A percentile compares a stretch with the other conserved stretches of the same genome.
Conservation (phyloP, 2,113 vertebrate genomes). For the Dipodomys merriami region DNA sequence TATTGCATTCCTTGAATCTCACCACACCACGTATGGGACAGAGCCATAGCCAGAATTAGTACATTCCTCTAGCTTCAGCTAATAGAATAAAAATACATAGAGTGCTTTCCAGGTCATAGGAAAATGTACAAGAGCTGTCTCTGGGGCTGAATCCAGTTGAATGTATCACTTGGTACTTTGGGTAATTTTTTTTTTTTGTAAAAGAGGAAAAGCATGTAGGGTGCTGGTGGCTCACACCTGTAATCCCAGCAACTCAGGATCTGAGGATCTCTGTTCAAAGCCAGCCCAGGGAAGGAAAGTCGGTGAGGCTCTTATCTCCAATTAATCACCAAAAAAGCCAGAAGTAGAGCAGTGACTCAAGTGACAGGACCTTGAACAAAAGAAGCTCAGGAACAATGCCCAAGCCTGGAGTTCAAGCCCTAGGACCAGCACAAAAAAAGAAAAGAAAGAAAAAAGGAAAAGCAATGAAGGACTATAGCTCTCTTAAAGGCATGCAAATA, state of each 20-base stretch:
- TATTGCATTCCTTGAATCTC: background rate
- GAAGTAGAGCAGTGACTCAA: too few relatives aligned
- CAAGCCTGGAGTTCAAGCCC: too few relatives aligned
- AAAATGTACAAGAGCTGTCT: background rate
- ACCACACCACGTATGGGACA: background rate
- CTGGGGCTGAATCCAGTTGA: background rate
- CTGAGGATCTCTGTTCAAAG: too few relatives aligned
- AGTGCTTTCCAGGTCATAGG: background rate
- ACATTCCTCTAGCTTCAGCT: too few relatives aligned
- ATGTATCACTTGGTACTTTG: background rate
- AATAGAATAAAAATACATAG: fast-evolving
- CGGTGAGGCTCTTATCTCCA: too few relatives aligned
- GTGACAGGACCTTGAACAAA: too few relatives aligned
- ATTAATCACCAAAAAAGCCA: too few relatives aligned
- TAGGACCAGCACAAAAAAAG: too few relatives aligned
- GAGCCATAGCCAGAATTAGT: too few relatives aligned
- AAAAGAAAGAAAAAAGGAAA: background rate
- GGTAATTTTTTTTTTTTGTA: background rate
- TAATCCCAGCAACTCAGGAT: too few relatives aligned
- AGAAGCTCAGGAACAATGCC: too few relatives aligned
- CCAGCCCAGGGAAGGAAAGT: too few relatives aligned
- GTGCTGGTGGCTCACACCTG: background rate
- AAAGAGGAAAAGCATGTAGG: background rate
- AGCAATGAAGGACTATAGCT: background rate
- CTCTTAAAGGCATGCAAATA: background rate